Percentiles rank a stretch among this genome's conserved stretches.
phyloP scores from a whole-genome alignment of 1,140 invertebrate genomes.

The Aphaenogaster floridana region DNA sequence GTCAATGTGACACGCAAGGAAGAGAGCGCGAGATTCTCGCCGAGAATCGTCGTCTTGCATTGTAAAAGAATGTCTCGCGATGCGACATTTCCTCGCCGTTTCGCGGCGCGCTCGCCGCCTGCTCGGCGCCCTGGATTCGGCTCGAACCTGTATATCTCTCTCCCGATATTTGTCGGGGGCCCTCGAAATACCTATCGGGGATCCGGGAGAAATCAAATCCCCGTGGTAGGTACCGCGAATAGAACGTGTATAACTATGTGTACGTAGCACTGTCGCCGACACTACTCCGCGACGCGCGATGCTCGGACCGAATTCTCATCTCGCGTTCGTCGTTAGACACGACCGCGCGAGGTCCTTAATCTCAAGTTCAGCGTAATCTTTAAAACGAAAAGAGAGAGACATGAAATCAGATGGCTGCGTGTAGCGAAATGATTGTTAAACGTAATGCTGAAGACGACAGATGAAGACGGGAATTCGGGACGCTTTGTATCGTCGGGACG shows the following conservation, averaged over 20 bases:
- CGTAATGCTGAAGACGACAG: background rate
- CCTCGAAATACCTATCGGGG: constrained; percentile 1
- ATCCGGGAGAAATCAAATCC: background rate
- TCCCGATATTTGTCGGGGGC: background rate
- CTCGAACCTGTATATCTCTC: constrained; percentile 38
- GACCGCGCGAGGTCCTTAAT: background rate
- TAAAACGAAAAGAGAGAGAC: background rate
- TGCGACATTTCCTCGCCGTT: constrained; percentile 20
- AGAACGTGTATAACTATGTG: constrained; percentile 56
- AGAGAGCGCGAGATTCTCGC: constrained; percentile 19
- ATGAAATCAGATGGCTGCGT: background rate
- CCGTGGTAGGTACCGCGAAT: constrained; percentile 30
- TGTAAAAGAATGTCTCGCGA: background rate
- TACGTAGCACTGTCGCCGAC: constrained; percentile 79
- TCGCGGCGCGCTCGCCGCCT: background rate
- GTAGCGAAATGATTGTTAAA: background rate
- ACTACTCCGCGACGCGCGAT: constrained; percentile 83
- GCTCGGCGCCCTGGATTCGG: constrained; percentile 24
- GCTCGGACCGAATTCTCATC: constrained; percentile 78
- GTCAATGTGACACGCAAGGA: constrained; percentile 3
- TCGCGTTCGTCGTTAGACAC: background rate
- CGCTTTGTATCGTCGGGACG: background rate
- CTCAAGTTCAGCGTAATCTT: background rate
- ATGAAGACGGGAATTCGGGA: constrained; percentile 2
- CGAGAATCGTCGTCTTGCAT: constrained; percentile 6